Percentiles rank a stretch among this genome's conserved stretches.
Conservation (phyloP, 2,113 vertebrate species). For the Semicossyphus pulcher region DNA sequence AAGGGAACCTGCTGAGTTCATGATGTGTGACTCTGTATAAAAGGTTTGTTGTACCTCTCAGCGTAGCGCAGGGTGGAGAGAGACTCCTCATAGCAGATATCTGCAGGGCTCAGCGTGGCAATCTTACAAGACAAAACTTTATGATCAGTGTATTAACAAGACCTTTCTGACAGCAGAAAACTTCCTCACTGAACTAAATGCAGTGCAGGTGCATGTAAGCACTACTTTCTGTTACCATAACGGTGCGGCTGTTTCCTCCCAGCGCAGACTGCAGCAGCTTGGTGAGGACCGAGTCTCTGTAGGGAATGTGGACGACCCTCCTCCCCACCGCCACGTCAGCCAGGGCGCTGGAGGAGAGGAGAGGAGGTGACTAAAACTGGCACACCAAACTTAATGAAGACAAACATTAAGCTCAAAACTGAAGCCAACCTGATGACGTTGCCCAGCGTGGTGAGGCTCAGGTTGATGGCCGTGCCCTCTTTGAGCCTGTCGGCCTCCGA, state of each 20-base stretch:
- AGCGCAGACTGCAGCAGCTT: slow-evolving; percentile 90
- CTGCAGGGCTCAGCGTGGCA: slow-evolving; percentile 89
- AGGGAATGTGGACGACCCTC: slow-evolving; percentile 87
- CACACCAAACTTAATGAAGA: neutral
- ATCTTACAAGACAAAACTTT: slow-evolving; percentile 74
- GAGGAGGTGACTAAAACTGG: neutral
- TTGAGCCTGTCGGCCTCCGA: slow-evolving; percentile 89
- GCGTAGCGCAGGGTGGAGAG: slow-evolving; percentile 89
- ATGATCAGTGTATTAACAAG: neutral
- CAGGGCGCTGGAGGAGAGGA: slow-evolving; percentile 79
- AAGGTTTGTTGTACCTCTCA: slow-evolving; percentile 81
- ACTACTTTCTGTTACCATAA: slow-evolving; percentile 81
- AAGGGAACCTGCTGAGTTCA: neutral
- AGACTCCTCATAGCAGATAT: slow-evolving; percentile 90
- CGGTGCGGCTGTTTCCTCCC: slow-evolving; percentile 90
- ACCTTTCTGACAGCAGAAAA: neutral
- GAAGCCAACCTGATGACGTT: slow-evolving; percentile 89
- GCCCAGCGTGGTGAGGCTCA: slow-evolving; percentile 90
- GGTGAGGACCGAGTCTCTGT: slow-evolving; percentile 90
- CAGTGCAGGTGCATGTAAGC: neutral
- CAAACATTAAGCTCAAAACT: too few relatives aligned
- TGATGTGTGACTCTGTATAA: neutral
- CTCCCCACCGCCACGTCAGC: slow-evolving; percentile 87
- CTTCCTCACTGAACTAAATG: too few relatives aligned
- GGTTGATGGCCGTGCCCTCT: slow-evolving; percentile 90